Conservation (phyloP, 2,888 invertebrate genomes). For the Acrocera orbiculus region DNA sequence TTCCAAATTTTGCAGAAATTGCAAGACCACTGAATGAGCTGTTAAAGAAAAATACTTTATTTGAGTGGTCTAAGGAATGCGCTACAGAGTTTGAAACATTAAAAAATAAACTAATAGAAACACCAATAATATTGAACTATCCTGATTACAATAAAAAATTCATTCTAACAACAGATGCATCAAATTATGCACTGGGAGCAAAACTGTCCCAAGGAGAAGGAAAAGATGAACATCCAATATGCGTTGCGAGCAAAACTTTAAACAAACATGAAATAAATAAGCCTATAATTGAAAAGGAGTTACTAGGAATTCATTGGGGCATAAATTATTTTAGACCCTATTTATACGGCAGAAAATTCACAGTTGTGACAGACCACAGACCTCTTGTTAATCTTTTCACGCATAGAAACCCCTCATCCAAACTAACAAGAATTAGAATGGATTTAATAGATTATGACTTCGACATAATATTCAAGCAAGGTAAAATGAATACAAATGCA, state of each 20-base stretch:
- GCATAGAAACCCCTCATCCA: background rate
- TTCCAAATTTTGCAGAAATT: too few species aligned
- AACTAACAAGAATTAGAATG: background rate
- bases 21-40: too few species aligned
- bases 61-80: too few species aligned
- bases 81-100: too few species aligned
- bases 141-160: constrained; percentile 10
- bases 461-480: background rate
- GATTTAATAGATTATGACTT: background rate
- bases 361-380: background rate
- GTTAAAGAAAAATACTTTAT: too few species aligned
- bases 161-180: constrained; percentile 18
- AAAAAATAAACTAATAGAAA: too few species aligned
- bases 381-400: background rate
- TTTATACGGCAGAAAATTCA: constrained; percentile 14
- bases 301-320: constrained; percentile 10
- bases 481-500: background rate
- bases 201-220: constrained; percentile 14
- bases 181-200: constrained; percentile 14
- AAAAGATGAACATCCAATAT: constrained; percentile 14
- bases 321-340: constrained; percentile 17
- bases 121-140: background rate
- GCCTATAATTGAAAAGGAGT: constrained; percentile 15
- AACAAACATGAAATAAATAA: constrained; percentile 14
- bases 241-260: constrained; percentile 15